phyloP scores from a whole-genome alignment of 2,113 vertebrate species.

The Phainopepla nitens region DNA sequence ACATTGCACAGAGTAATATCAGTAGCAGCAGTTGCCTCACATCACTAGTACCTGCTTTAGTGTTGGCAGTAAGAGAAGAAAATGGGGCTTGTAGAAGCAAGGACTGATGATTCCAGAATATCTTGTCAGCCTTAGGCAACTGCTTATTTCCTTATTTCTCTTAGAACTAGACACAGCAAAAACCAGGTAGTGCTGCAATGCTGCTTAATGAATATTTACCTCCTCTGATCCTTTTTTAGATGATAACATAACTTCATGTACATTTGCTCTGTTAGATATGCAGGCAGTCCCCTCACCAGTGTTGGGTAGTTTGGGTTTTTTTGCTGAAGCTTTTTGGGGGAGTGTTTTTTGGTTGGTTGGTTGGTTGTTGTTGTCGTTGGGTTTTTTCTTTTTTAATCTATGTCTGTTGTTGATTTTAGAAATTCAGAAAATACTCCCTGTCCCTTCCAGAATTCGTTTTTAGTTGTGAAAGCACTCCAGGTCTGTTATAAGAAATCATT shows the following conservation, averaged over 20 bases:
- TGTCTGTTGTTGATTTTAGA: not conserved
- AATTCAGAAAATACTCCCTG: not conserved
- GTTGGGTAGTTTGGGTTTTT: not conserved
- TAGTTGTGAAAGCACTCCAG: not conserved
- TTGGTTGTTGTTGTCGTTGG: not conserved
- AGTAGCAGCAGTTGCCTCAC: not conserved
- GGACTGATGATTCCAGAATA: not conserved
- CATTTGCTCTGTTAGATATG: not conserved
- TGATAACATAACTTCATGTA: not conserved
- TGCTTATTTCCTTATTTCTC: not conserved
- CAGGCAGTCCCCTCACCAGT: not conserved
- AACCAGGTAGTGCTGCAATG: not conserved
- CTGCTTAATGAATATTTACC: not conserved
- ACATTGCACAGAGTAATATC: not conserved
- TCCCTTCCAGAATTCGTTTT: not conserved
- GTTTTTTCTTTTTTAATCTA: not conserved
- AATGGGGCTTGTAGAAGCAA: not conserved
- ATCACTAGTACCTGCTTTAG: not conserved
- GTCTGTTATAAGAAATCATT: not conserved
- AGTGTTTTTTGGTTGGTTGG: not conserved
- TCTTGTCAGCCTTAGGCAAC: not conserved
- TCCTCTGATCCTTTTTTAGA: not conserved
- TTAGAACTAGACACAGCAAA: not conserved
- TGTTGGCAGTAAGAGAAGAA: not conserved
- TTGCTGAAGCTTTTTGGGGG: accelerated